Evolutionary conservation across 2,888 invertebrate genomes (phyloP).

Genomic region (Eupithecia pulchellata): DNA sequence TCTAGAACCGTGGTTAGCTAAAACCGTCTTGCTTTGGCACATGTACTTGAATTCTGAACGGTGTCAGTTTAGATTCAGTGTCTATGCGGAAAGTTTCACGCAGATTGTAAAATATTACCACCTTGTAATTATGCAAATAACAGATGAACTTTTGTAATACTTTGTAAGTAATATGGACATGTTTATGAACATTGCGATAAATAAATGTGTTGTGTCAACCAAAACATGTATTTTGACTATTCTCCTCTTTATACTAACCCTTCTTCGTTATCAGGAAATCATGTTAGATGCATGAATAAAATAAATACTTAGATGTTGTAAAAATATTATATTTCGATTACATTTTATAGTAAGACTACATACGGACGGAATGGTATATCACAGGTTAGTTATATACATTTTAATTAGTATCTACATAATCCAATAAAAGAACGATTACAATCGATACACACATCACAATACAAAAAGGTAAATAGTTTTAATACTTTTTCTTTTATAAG

Average conservation of each 20-base stretch:
- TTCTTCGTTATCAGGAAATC: not conserved
- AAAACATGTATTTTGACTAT: conserved; percentile 17
- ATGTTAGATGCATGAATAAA: not conserved
- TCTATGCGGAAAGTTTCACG: conserved; percentile 18
- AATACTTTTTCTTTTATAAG: conserved; percentile 30
- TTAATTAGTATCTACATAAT: conserved; percentile 50
- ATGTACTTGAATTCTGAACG: conserved; percentile 1
- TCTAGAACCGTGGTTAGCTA: conserved; percentile 3
- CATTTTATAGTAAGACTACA: conserved; percentile 54
- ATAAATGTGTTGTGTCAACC: conserved; percentile 39
- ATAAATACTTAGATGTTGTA: conserved; percentile 42
- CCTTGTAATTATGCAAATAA: conserved; percentile 41
- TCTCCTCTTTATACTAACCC: not conserved
- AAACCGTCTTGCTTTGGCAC: not conserved
- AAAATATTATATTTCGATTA: conserved; percentile 52
- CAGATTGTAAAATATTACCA: conserved; percentile 26
- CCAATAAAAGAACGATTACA: conserved; percentile 34
- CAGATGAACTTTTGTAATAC: conserved; percentile 34
- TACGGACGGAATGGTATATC: conserved; percentile 81
- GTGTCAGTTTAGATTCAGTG: conserved; percentile 9
- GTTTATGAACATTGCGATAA: conserved; percentile 38
- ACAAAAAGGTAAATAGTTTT: conserved; percentile 33
- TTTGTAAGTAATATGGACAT: conserved; percentile 41
- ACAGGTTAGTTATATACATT: conserved; percentile 81
- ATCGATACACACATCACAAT: conserved; percentile 22